These are phyloP conservation scores for Aurelia sp. DNA, from an alignment of 30 jellyfish, hydroid and myxozoan genomes.

Conservation along the genomic window DNA sequence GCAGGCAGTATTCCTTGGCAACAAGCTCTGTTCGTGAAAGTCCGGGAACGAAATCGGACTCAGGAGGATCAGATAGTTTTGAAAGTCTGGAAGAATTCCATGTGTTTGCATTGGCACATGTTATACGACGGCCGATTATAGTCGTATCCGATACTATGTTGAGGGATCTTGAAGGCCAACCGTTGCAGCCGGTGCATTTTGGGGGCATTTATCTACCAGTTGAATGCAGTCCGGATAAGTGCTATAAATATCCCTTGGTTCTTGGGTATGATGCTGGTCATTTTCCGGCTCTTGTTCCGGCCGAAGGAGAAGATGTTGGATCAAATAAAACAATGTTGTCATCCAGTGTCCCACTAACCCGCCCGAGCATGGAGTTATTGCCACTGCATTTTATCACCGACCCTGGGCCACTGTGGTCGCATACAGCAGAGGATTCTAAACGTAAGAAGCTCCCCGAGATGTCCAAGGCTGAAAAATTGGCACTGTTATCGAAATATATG, in stretches of 20 bases:
- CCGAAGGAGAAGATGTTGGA: constrained; percentile 83
- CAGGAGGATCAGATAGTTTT: constrained; percentile 53
- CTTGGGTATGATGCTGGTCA: constrained; percentile 95
- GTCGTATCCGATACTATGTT: constrained; percentile 87
- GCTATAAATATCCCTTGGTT: constrained; percentile 87
- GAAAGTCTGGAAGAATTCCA: constrained; percentile 94
- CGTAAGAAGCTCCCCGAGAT: constrained; percentile 47
- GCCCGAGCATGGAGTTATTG: constrained; percentile 29
- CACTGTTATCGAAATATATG: constrained; percentile 54
- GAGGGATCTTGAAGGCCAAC: constrained; percentile 79
- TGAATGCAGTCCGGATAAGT: constrained; percentile 53
- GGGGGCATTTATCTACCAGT: constrained; percentile 91
- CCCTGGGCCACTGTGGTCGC: constrained; percentile 80
- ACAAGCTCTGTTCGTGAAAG: constrained; percentile 2
- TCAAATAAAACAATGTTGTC: constrained; percentile 33
- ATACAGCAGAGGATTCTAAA: constrained; percentile 65
- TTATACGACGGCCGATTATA: constrained; percentile 86
- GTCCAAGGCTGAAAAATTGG: constrained; percentile 51
- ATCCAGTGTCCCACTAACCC: constrained; percentile 71
- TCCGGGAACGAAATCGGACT: constrained; percentile 22
- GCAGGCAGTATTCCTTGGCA: constrained; percentile 75
- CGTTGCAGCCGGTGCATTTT: constrained; percentile 82
- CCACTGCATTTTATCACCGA: constrained; percentile 74
- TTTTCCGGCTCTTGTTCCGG: constrained; percentile 93
- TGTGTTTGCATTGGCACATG: constrained; percentile 84